Percentiles rank a stretch among this genome's conserved stretches.
Evolutionary conservation across 2,888 invertebrate species (phyloP).

Genomic region (Folsomia manolachei): DNA sequence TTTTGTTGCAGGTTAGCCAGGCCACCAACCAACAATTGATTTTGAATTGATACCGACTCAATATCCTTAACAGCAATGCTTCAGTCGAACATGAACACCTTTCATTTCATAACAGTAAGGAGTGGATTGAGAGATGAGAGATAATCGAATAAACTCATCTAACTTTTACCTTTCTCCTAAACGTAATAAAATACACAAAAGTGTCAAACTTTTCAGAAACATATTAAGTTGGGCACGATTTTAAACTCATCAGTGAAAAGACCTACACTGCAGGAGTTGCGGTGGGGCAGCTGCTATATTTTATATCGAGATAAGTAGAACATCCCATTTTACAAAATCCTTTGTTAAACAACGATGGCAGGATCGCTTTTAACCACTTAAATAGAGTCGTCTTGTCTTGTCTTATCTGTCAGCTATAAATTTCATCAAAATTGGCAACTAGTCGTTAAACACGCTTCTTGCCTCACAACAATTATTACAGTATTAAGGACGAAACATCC

Average conservation of each 20-base stretch:
- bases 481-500: too few relatives aligned
- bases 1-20: too few relatives aligned
- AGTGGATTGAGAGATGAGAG: not conserved
- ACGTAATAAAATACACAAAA: not conserved
- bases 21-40: not conserved
- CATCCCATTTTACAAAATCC: too few relatives aligned
- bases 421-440: not conserved
- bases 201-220: not conserved
- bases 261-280: too few relatives aligned
- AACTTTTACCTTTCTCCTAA: not conserved
- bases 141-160: not conserved
- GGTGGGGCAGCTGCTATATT: too few relatives aligned
- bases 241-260: too few relatives aligned
- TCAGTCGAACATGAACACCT: not conserved
- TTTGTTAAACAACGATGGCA: too few relatives aligned
- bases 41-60: not conserved
- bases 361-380: too few relatives aligned
- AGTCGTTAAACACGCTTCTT: not conserved
- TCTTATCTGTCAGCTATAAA: not conserved
- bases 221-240: not conserved
- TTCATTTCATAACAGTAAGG: not conserved
- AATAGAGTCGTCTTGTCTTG: too few relatives aligned
- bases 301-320: too few relatives aligned
- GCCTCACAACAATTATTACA: slow-evolving; percentile 7
- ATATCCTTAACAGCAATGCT: not conserved